A percentile compares a stretch with the other conserved stretches of the same genome.
These are phyloP conservation scores for Drosophila imparisetae DNA, from an alignment of 2,888 invertebrate species.

Conservation along the genomic window DNA sequence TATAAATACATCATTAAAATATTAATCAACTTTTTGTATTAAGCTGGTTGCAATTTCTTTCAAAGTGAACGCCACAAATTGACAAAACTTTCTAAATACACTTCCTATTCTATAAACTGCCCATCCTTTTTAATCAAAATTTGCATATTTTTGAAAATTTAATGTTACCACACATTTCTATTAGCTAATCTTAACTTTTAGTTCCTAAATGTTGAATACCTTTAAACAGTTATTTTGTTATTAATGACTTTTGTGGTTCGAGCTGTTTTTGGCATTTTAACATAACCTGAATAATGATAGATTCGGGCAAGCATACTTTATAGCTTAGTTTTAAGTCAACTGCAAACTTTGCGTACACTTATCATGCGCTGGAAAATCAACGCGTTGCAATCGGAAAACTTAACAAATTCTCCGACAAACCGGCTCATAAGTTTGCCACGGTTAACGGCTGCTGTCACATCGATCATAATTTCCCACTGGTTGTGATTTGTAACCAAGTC, in stretches of 20 bases:
- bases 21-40: not conserved
- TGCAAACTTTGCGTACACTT: slow-evolving; percentile 35
- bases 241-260: not conserved
- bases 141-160: not conserved
- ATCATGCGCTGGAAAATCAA: slow-evolving; percentile 40
- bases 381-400: slow-evolving; percentile 67
- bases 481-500: slow-evolving; percentile 76
- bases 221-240: not conserved
- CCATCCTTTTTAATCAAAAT: not conserved
- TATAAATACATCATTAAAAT: not conserved
- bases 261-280: not conserved
- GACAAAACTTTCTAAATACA: not conserved
- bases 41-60: not conserved
- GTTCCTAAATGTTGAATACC: accelerated
- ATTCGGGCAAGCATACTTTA: not conserved
- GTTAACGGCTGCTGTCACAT: slow-evolving; percentile 59
- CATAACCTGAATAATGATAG: not conserved
- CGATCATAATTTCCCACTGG: slow-evolving; percentile 76
- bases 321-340: not conserved
- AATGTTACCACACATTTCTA: not conserved
- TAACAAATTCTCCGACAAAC: slow-evolving; percentile 77
- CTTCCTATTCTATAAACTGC: not conserved
- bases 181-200: not conserved
- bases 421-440: slow-evolving; percentile 52
- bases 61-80: not conserved